Evolutionary conservation across 2,888 invertebrate genomes (phyloP).

Genomic region (Coecobrya sp.): DNA sequence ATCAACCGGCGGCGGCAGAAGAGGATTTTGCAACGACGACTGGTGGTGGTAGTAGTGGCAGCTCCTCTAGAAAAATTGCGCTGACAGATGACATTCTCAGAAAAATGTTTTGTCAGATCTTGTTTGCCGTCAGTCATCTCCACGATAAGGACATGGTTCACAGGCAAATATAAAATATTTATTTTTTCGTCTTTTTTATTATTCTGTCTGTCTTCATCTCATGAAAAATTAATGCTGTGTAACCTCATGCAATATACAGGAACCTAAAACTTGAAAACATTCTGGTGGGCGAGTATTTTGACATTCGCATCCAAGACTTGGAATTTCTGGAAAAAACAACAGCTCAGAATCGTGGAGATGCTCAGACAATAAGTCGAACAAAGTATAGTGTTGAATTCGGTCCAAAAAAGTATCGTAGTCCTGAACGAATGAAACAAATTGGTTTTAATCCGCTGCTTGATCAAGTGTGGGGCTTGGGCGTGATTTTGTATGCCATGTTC

Average conservation of each 20-base stretch:
- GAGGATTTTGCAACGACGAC: neutral
- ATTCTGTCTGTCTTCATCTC: neutral
- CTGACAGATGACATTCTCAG: constrained; percentile 46
- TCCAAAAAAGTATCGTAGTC: constrained; percentile 68
- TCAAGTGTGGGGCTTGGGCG: constrained; percentile 77
- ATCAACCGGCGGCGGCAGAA: neutral
- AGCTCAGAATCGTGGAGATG: constrained; percentile 72
- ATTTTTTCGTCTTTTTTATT: neutral
- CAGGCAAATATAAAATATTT: constrained; percentile 52
- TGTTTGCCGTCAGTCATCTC: constrained; percentile 74
- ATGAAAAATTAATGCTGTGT: constrained; percentile 15
- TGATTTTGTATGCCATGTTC: constrained; percentile 71
- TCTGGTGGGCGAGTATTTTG: constrained; percentile 68
- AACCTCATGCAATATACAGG: constrained; percentile 13
- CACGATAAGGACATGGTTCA: constrained; percentile 79
- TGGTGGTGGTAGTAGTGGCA: neutral
- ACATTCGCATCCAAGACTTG: constrained; percentile 71
- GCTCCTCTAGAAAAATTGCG: neutral
- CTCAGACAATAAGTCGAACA: constrained; percentile 62
- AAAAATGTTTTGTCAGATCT: constrained; percentile 76
- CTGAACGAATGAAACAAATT: constrained; percentile 68
- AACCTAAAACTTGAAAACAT: constrained; percentile 77
- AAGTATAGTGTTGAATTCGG: constrained; percentile 64
- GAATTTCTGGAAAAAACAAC: constrained; percentile 69
- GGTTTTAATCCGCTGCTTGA: constrained; percentile 74